Base-by-base conservation (phyloP, 2,113 vertebrate genomes). In the Anoplopoma fimbria region DNA sequence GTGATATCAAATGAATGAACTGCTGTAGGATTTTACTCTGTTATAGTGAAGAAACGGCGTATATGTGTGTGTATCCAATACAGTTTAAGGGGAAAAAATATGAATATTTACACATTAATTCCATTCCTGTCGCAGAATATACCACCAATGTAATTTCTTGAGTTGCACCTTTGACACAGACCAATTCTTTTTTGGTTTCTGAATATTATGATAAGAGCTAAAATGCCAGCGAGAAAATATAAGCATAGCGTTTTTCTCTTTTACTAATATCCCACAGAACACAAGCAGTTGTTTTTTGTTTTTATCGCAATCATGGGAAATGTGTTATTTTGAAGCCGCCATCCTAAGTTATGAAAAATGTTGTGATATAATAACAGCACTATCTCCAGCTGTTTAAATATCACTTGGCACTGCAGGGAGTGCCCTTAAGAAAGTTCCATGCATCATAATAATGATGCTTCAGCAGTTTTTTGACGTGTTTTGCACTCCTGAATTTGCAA, bases 311-410 rank as follows among this genome's bases (percentile, higher is more conserved):
- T 73, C 77, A 60, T 70, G 60, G 42, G 74, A 55, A 63, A 57
- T 73, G 10, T 64, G n/a, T 82, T 86, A 60, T 71, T 86, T 77
- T 64, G 51, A 8, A 74, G 31, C 64, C 75, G 73, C 40, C 69
- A 72, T 68, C 68, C 47, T 68, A 65, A 87, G 13, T 76, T 87
- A 68, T 75, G 71, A 88, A 85, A 82, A 68, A 69, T 65, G 27
- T 13, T 79, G 36, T 61, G 47, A n/a, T 84, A 77, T 81, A 60
- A 76, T 40, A 73, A 10, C 47, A 51, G 36, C 6, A 33, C 45
- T 34, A 58, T 75, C 72, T 65, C 82, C 77, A 78, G 84, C 75
- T 87, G 88, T 81, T 88, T 83, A 79, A 87, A 77, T 81, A 81
- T 72, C 68, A 71, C 81, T 69, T 38, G 36, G 21, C 64, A 73